These are phyloP conservation scores for Urophycis tenuis DNA, from an alignment of 2,797 vertebrate species.

Conservation along the genomic window DNA sequence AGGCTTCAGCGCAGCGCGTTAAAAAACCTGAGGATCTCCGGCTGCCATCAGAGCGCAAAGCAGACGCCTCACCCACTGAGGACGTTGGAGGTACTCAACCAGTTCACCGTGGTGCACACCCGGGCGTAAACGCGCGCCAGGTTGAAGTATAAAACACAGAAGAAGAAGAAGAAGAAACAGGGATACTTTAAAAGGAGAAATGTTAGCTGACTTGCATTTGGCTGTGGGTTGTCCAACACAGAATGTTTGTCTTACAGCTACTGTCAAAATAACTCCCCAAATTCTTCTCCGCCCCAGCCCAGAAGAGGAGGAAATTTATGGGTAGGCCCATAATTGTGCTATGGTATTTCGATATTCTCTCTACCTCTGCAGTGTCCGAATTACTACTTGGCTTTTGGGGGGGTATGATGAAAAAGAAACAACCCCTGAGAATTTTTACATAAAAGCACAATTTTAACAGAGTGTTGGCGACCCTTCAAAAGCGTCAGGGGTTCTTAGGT, in stretches of 20 bases:
- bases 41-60: constrained; percentile 34
- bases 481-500: too few species aligned
- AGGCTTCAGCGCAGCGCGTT: constrained; percentile 77
- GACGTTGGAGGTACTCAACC: not conserved
- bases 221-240: not conserved
- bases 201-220: not conserved
- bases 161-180: too few species aligned
- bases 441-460: not conserved
- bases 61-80: not conserved
- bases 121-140: not conserved
- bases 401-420: not conserved
- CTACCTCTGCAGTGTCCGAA: not conserved
- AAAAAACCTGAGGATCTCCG: constrained; percentile 63
- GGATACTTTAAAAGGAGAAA: not conserved
- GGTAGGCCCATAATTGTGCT: constrained; percentile 57
- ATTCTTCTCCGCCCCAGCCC: constrained; percentile 80
- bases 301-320: constrained; percentile 89
- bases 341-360: not conserved
- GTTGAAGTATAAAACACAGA: not conserved
- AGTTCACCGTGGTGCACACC: not conserved
- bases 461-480: not conserved
- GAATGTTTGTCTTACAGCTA: constrained; percentile 37
- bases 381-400: not conserved
- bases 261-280: constrained; percentile 67
- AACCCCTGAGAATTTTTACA: not conserved